Evolutionary conservation across 2,797 vertebrate genomes (phyloP).

Genomic region (Apodemus agrarius): DNA sequence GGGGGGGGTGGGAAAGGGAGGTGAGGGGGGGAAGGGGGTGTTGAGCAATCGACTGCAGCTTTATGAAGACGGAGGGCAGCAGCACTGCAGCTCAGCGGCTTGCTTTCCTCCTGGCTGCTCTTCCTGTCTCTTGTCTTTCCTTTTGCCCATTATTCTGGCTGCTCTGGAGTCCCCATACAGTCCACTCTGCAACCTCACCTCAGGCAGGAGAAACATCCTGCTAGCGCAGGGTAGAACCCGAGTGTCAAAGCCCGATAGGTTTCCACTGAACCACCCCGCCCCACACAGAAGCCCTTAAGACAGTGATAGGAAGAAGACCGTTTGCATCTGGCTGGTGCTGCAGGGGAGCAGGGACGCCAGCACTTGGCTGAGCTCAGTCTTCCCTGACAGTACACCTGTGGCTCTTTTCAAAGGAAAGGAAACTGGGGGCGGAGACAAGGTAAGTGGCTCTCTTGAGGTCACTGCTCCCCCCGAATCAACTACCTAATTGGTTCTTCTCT

Average conservation of each 20-base stretch:
- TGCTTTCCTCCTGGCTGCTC: neutral
- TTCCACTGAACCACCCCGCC: neutral
- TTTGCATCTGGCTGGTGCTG: neutral
- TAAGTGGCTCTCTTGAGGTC: neutral
- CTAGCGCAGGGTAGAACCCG: neutral
- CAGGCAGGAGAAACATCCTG: neutral
- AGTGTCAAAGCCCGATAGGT: neutral
- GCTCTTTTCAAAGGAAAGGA: neutral
- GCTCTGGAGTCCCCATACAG: neutral
- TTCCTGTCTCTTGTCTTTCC: neutral
- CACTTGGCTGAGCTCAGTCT: neutral
- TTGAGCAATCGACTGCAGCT: neutral
- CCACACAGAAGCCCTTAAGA: neutral
- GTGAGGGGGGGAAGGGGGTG: no score
- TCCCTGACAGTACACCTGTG: neutral
- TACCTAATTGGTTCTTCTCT: neutral
- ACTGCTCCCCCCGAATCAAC: neutral
- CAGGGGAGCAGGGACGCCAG: neutral
- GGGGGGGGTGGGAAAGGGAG: no score
- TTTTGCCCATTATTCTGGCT: neutral
- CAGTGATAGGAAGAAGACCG: neutral
- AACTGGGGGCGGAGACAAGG: neutral
- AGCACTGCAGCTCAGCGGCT: no score
- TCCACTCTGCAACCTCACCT: neutral
- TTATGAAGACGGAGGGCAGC: no score